Percentiles rank a stretch among this genome's conserved stretches.
Conservation (phyloP, 2,113 vertebrate genomes). For the Tinamus guttatus region DNA sequence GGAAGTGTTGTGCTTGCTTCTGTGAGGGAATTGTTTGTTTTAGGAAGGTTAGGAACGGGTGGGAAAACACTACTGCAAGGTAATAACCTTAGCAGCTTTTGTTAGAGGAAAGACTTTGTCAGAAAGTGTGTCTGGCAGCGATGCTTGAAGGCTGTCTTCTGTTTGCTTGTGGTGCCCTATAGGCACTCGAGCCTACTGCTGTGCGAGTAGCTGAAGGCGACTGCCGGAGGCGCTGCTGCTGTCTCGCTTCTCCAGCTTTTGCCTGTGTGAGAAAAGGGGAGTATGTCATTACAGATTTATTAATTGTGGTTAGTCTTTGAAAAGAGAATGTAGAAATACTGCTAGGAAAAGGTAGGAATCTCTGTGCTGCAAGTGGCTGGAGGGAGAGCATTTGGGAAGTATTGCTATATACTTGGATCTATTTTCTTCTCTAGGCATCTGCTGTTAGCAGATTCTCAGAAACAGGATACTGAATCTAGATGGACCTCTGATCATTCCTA, state of each 20-base stretch:
- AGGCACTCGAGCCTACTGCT: neutral
- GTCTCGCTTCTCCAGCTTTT: neutral
- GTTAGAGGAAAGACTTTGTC: constrained; percentile 9
- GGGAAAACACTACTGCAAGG: neutral
- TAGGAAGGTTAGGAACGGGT: neutral
- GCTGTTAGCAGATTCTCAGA: constrained; percentile 10
- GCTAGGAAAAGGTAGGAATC: neutral
- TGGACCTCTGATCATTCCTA: neutral
- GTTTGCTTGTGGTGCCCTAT: neutral
- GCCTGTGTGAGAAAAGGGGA: neutral
- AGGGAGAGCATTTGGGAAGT: neutral
- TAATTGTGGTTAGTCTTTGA: neutral
- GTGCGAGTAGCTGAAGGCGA: neutral
- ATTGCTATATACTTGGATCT: neutral
- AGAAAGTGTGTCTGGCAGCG: neutral
- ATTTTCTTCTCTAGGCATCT: neutral
- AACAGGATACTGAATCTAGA: neutral
- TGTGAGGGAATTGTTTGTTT: neutral
- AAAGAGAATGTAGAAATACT: neutral
- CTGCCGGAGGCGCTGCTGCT: neutral
- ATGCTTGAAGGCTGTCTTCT: neutral
- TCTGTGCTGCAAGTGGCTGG: neutral
- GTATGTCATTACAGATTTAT: neutral
- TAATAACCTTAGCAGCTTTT: neutral
- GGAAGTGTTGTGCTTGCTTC: neutral